Percentiles rank a stretch among this genome's conserved stretches.
Evolutionary conservation across 2,113 vertebrate genomes (phyloP).

Genomic region (Macrotus californicus): DNA sequence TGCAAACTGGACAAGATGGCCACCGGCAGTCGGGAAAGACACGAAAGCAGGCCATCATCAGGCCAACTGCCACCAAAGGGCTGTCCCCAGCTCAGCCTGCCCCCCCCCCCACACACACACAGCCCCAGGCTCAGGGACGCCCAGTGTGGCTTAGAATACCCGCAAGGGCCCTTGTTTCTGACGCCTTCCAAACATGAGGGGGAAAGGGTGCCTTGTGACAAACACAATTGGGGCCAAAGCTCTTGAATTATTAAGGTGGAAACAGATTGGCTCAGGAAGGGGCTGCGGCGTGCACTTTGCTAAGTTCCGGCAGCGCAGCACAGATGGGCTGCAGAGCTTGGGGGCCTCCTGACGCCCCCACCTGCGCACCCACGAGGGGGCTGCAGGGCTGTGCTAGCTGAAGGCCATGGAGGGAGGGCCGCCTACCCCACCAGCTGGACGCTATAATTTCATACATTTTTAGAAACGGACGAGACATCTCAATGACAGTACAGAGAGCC

Average conservation of each 20-base stretch:
- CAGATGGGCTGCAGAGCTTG: background rate
- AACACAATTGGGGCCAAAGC: background rate
- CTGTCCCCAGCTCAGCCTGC: background rate
- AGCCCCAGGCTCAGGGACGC: background rate
- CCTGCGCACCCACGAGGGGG: background rate
- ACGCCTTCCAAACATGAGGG: too few species aligned
- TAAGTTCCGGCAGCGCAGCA: too few species aligned
- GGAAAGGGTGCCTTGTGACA: background rate
- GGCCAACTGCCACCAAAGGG: background rate
- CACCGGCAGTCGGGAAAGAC: background rate
- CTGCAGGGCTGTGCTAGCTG: background rate
- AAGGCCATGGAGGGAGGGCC: background rate
- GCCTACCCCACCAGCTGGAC: background rate
- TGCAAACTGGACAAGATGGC: slow-evolving; percentile 35
- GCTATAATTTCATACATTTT: background rate
- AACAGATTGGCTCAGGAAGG: background rate
- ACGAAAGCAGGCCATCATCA: background rate
- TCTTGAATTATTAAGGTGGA: background rate
- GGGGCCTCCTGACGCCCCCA: background rate
- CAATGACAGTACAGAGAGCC: too few species aligned
- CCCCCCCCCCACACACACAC: too few species aligned
- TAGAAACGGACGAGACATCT: background rate
- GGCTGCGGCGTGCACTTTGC: background rate
- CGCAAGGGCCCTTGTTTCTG: rapidly evolving
- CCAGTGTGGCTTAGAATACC: background rate